Evolutionary conservation across 2,888 invertebrate genomes (phyloP).

Genomic region (Platycnemis pennipes): DNA sequence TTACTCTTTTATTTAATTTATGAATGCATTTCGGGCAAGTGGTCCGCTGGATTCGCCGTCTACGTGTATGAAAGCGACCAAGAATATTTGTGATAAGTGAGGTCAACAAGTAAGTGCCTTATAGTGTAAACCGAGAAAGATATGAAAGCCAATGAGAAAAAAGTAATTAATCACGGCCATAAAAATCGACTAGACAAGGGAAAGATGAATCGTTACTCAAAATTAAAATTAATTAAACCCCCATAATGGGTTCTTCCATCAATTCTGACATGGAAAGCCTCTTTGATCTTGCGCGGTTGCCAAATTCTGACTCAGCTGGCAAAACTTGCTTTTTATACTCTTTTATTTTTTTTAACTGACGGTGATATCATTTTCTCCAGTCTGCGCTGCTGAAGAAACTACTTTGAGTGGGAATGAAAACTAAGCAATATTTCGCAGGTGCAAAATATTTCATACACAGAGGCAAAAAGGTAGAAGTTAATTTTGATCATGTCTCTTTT

Average conservation of each 20-base stretch:
- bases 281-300: not conserved
- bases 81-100: not conserved
- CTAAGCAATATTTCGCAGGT: too few species aligned
- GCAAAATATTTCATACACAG: too few species aligned
- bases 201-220: too few species aligned
- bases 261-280: not conserved
- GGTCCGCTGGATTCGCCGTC: not conserved
- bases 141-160: not conserved
- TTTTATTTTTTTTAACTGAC: not conserved
- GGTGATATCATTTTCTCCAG: too few species aligned
- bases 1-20: too few species aligned
- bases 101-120: slow-evolving; percentile 10
- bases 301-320: not conserved
- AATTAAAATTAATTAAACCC: too few species aligned
- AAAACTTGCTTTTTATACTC: not conserved
- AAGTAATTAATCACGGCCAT: not conserved
- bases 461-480: too few species aligned
- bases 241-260: not conserved
- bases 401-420: too few species aligned
- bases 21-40: not conserved
- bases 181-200: not conserved
- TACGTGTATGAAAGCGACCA: too few species aligned
- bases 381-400: too few species aligned
- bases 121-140: not conserved
- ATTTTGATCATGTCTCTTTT: too few species aligned